These are phyloP conservation scores for Drosophila nr. fundita DNA, from an alignment of 2,888 invertebrate species.

Conservation along the genomic window DNA sequence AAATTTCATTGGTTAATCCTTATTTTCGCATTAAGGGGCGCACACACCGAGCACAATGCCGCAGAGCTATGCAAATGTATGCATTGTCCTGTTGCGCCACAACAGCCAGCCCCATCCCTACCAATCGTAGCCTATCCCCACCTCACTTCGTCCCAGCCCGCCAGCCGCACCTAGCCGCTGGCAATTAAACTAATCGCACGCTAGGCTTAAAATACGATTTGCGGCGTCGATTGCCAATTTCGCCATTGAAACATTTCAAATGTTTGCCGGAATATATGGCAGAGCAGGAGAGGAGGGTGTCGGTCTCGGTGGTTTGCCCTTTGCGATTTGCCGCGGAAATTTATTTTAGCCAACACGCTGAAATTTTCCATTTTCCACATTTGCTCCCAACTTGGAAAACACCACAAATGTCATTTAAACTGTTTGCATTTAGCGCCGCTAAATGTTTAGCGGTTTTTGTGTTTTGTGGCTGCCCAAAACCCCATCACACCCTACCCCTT, in stretches of 20 bases:
- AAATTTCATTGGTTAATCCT: constrained; percentile 85
- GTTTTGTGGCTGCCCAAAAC: constrained; percentile 49
- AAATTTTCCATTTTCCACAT: constrained; percentile 40
- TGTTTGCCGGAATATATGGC: constrained; percentile 16
- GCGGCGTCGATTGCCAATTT: constrained; percentile 77
- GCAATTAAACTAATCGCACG: constrained; percentile 85
- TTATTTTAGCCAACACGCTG: constrained; percentile 56
- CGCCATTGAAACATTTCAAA: constrained; percentile 41
- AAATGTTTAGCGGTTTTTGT: constrained; percentile 68
- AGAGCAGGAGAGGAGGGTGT: neutral
- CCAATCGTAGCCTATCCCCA: neutral
- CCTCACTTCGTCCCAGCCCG: neutral
- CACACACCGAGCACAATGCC: constrained; percentile 19
- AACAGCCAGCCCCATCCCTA: neutral
- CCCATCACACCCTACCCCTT: neutral
- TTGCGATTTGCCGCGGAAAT: constrained; percentile 46
- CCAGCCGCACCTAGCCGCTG: constrained; percentile 35
- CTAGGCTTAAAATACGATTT: constrained; percentile 83
- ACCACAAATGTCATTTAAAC: constrained; percentile 71
- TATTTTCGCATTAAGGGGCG: constrained; percentile 76
- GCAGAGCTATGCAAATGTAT: constrained; percentile 73
- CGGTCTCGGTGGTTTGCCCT: constrained; percentile 34
- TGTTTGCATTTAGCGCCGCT: constrained; percentile 68
- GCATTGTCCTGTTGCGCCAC: constrained; percentile 74
- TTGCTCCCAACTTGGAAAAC: constrained; percentile 19